phyloP scores from a whole-genome alignment of 1,140 invertebrate species.

The Bilobella aurantiaca region DNA sequence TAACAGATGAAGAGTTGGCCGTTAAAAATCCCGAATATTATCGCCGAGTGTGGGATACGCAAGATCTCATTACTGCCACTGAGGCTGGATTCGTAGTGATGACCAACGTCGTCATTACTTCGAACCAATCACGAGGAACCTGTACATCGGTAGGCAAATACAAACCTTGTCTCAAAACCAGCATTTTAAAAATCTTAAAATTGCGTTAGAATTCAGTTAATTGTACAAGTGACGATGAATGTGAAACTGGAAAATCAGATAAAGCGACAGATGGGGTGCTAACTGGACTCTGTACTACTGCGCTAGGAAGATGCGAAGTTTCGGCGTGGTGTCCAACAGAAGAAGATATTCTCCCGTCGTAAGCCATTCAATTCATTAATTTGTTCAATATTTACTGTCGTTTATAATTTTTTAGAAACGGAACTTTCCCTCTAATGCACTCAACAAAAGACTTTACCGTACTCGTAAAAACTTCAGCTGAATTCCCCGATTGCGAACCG shows the following conservation, averaged over 20 bases:
- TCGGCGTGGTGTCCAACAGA: conserved; percentile 47
- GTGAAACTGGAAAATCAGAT: conserved; percentile 33
- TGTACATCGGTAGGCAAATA: conserved; percentile 46
- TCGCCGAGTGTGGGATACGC: conserved; percentile 45
- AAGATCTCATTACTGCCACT: conserved; percentile 43
- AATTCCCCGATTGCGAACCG: conserved; percentile 39
- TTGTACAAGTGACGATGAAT: conserved; percentile 33
- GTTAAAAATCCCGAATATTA: conserved; percentile 35
- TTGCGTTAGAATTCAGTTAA: conserved; percentile 25
- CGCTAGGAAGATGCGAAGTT: conserved; percentile 43
- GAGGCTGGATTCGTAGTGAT: conserved; percentile 47
- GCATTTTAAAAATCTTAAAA: conserved; percentile 24
- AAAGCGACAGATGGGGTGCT: conserved; percentile 39
- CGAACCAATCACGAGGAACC: conserved; percentile 40
- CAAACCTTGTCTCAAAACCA: conserved; percentile 11
- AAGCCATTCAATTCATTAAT: not conserved
- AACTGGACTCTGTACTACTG: conserved; percentile 42
- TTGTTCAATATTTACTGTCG: not conserved
- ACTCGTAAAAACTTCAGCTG: conserved; percentile 35
- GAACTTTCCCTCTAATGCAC: conserved; percentile 10
- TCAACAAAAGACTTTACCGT: conserved; percentile 20
- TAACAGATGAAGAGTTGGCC: conserved; percentile 30
- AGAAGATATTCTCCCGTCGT: conserved; percentile 20
- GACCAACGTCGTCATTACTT: conserved; percentile 47
- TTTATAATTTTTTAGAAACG: conserved; percentile 10